Evolutionary conservation across 2,113 vertebrate genomes (phyloP), one percentile per base, ranked within the genome.

Genomic region (Dipodomys ordii): DNA sequence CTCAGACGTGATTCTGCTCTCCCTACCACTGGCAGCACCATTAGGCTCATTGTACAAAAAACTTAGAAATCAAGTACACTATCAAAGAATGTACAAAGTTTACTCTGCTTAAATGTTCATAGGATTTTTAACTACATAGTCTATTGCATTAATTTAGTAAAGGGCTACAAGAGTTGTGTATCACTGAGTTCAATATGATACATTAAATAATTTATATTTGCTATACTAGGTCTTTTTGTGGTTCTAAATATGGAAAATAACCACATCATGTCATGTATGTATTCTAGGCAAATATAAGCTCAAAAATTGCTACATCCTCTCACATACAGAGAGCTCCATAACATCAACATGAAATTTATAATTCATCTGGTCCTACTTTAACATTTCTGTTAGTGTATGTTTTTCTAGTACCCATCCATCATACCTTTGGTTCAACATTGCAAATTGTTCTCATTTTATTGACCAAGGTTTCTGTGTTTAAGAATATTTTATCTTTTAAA

Each of bases 361-460:
- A 49, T 80, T 9, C 35, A 6, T 72, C 7, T 74, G 67, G 64
- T 1, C 7, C 5, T 23, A 69, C 0, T 60, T 57, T 5, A 87
- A 15, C 18, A 83, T 76, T 83, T 92, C 39, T 72, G 9, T 91
- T 35, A 71, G n/a, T 27, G 53, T 57, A 57, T 57, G 16, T 11
- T 57, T 57, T 57, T 57, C 53, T 57, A 57, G 12, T 57, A 57
- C 12, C 15, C 53, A 57, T 13, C 13, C 53, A 57, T 57, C 15
- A 16, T 57, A 57, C 12, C 6, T 72, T 88, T 77, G 35, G 27
- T 32, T 88, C 8, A 27, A 39, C 30, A 87, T 39, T 79, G 23
- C 3, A 83, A 92, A 77, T 93, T 80, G 90, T 72, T 79, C 23
- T 83, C 46, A 89, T 82, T 90, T 95, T 89, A 44, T 69, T 57